phyloP scores from a whole-genome alignment of 2,888 invertebrate genomes.

The Ichneumon xanthorius region DNA sequence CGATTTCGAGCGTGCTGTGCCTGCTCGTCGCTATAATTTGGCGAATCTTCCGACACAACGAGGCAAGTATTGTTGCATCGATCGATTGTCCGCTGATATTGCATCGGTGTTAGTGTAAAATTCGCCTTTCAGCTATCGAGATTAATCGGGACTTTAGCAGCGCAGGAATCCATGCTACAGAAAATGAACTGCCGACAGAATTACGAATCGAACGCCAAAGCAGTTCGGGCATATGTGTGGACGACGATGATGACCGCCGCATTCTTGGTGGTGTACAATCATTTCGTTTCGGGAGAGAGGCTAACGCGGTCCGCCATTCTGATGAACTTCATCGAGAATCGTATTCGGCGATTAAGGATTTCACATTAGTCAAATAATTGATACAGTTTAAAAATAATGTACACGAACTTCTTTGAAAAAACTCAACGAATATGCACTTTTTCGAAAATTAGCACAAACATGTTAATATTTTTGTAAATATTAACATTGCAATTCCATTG shows the following conservation, averaged over 20 bases:
- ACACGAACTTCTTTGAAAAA: too few relatives aligned
- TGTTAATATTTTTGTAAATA: too few relatives aligned
- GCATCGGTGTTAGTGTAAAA: background rate
- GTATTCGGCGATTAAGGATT: background rate
- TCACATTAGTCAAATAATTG: too few relatives aligned
- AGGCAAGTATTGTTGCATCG: slow-evolving; percentile 39
- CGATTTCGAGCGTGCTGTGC: slow-evolving; percentile 16
- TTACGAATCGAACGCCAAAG: slow-evolving; percentile 38
- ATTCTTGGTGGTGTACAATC: slow-evolving; percentile 1
- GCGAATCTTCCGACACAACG: slow-evolving; percentile 50
- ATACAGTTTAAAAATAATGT: too few relatives aligned
- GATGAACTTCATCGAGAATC: background rate
- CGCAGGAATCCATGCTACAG: slow-evolving; percentile 48
- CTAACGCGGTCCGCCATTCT: slow-evolving; percentile 12
- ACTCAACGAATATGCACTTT: too few relatives aligned
- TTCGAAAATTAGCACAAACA: too few relatives aligned
- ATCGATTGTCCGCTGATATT: background rate
- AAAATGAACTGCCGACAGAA: slow-evolving; percentile 58
- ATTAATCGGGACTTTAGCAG: slow-evolving; percentile 53
- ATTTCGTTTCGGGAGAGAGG: background rate
- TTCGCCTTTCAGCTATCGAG: slow-evolving; percentile 37
- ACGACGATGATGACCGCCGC: slow-evolving; percentile 1
- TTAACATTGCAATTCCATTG: too few relatives aligned
- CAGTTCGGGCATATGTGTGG: slow-evolving; percentile 55
- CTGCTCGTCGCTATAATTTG: slow-evolving; percentile 42